Evolutionary conservation across 2,888 invertebrate species (phyloP), one percentile per base, ranked within the genome.

Genomic region (Seira musarum): DNA sequence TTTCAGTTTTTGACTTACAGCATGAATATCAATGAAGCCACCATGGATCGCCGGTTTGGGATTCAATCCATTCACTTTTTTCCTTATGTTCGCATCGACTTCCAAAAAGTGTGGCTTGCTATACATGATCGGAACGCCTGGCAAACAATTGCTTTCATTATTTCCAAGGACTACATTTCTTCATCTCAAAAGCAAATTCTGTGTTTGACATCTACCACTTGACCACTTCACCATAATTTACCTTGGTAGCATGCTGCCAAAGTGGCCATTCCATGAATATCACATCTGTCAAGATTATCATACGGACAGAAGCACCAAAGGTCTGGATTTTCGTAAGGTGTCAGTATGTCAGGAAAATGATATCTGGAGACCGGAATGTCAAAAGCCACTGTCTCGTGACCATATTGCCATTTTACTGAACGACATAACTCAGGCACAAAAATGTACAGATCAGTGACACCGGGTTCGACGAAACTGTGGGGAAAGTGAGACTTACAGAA

Each of bases 51-150:
- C 53, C 40, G 49, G 35, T 17, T 75, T 66, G 1, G 83, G 83
- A 40, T 49, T 40, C 8, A 83, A 21, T n/a, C 83, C 83, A 1
- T 24, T 63, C 3, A 83, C 65, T 3, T 30, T 8, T 19, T 79
- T 64, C n/a, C 46, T 25, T 0, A 83, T 19, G 3, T 15, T 25
- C 6, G n/a, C 30, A n/a, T 83, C 79, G 10, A 65, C 76, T 17
- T 69, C 73, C 40, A 81, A 57, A 24, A 83, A 81, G 60, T 83
- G 83, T 17, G 83, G 83, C 53, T 83, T 83, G 8, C 79, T 73
- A 25, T 63, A 79, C 65, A 80, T 64, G 21, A 81, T 25, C 0
- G 83, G 83, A 10, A 71, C 75, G 3, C 82, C 82, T 82, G 49
- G 22, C 6, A 64, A 6, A 64, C 21, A 24, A 24, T 15, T 24